Evolutionary conservation across 1,140 invertebrate species (phyloP).

Genomic region (Philotrypesis tridentata): DNA sequence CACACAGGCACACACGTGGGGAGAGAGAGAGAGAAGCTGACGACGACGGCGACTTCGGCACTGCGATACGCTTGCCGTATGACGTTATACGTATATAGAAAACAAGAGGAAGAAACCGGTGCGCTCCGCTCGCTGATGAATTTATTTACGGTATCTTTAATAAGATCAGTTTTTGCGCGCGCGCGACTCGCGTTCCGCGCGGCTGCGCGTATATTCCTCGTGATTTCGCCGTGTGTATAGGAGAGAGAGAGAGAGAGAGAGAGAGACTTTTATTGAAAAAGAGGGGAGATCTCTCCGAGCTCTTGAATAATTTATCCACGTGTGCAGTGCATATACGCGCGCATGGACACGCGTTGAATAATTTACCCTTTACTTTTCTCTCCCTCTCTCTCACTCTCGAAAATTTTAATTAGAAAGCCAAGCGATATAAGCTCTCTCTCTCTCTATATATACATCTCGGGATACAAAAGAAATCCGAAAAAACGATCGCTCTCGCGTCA

Average conservation of each 20-base stretch:
- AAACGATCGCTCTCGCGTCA: neutral
- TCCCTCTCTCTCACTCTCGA: neutral
- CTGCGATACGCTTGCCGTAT: too few relatives aligned
- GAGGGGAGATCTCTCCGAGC: too few relatives aligned
- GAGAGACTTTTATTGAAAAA: neutral
- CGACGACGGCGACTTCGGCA: neutral
- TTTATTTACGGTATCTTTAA: constrained; percentile 35
- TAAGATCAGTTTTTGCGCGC: constrained; percentile 22
- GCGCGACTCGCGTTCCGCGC: neutral
- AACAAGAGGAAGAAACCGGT: neutral
- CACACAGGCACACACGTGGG: too few relatives aligned
- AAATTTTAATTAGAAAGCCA: neutral
- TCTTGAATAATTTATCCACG: neutral
- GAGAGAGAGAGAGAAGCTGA: neutral
- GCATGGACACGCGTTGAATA: neutral
- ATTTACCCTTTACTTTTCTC: neutral
- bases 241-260: neutral
- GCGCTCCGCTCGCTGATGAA: neutral
- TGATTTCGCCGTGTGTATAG: too few relatives aligned
- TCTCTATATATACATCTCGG: too few relatives aligned
- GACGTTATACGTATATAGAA: too few relatives aligned
- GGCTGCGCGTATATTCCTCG: too few relatives aligned
- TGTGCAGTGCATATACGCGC: too few relatives aligned
- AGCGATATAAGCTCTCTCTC: too few relatives aligned
- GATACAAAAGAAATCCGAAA: too few relatives aligned